Base-by-base conservation (phyloP, 2,797 vertebrate species). In the Bovichtus variegatus region DNA sequence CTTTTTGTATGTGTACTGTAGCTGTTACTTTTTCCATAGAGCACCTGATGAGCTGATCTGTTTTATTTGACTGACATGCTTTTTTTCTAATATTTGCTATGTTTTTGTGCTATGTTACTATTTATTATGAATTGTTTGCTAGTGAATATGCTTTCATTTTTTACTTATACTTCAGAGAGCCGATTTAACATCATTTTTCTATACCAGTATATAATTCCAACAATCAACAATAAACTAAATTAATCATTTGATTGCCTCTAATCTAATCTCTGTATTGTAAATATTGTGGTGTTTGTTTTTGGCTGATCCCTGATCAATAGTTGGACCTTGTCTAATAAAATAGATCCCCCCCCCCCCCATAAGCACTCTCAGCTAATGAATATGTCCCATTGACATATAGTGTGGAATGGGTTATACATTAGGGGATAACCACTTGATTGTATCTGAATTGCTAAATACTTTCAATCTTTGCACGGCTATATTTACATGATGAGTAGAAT, bases 41-140 rank as follows among this genome's bases (percentile, higher is more conserved):
- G 82, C 71, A 66, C 44, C 77, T 76, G 80, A 87, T 23, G 90
- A 90, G 81, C 78, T 71, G 65, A 40, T 87, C 68, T 77, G 71
- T 86, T 85, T 88, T 67, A 73, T 87, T 87, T 76, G 78, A 86
- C 87, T 88, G 82, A 91, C 78, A 83, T 89, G 87, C 82, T 90
- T 89, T 89, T n/a, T 86, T 91, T 88, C 91, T 93, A 88, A 93
- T 89, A 90, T 81, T 87, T 90, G 73, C 81, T 78, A 74, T 82
- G 74, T 91, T 87, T 83, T 87, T 84, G 87, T 92, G 91, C 90
- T 87, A 78, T 84, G 78, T 89, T 82, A 87, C 90, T 93, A 92
- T 94, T 94, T 95, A 93, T 95, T 95, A 90, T 88, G 29, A 86
- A 90, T 83, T 69, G 83, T 90, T 92, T 88, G 83, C 83, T 91